phyloP scores from a whole-genome alignment of 2,797 vertebrate species.

The Lithobates pipiens region DNA sequence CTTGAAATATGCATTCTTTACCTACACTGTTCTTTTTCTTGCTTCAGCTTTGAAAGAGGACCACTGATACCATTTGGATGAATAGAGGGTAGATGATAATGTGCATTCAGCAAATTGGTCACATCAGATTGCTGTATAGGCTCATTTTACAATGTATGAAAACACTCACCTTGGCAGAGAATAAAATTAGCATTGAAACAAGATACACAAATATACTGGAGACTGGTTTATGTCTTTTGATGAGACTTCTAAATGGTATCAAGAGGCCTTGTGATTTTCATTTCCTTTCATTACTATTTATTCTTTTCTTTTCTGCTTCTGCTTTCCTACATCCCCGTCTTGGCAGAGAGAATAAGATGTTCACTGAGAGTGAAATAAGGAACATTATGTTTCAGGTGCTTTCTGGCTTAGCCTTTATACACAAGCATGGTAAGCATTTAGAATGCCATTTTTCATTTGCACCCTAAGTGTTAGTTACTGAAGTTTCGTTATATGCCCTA shows the following conservation, averaged over 20 bases:
- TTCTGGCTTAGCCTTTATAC: conserved; percentile 81
- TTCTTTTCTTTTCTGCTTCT: conserved; percentile 54
- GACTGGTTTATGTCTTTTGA: background rate
- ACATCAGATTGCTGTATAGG: no score
- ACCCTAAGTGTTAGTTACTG: background rate
- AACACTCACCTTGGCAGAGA: no score
- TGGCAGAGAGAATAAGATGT: conserved; percentile 81
- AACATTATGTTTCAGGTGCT: conserved; percentile 82
- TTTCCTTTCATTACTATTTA: conserved; percentile 51
- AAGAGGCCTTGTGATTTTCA: conserved; percentile 56
- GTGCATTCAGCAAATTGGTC: no score
- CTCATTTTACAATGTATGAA: no score
- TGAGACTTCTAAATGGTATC: conserved; percentile 50
- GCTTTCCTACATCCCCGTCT: conserved; percentile 57
- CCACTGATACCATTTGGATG: conserved; percentile 41
- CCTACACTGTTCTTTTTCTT: conserved; percentile 14
- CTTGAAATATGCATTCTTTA: no score
- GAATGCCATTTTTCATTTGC: conserved; percentile 5
- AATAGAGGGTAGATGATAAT: background rate
- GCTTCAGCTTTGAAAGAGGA: conserved; percentile 1
- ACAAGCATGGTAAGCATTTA: conserved; percentile 79
- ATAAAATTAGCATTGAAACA: no score
- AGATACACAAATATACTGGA: background rate
- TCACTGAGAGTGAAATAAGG: conserved; percentile 83
- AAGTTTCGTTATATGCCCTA: background rate